These are phyloP conservation scores for Spongilla lacustris DNA, from an alignment of 37 sponge, comb jelly and placozoan species.

Conservation along the genomic window DNA sequence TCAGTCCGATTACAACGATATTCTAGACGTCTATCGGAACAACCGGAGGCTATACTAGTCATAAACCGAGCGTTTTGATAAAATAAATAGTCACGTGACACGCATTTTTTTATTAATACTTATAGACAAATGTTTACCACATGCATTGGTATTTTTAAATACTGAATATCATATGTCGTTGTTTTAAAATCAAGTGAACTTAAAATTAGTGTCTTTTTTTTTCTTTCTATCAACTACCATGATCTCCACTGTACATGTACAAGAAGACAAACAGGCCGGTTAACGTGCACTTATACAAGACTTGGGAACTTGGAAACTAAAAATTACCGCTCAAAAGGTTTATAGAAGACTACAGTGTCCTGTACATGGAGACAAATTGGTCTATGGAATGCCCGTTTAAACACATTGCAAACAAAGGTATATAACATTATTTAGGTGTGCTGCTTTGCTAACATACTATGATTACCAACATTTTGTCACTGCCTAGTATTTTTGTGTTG, in stretches of 20 bases:
- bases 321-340: neutral
- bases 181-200: too few relatives aligned
- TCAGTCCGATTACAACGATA: neutral
- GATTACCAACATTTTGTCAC: neutral
- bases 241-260: neutral
- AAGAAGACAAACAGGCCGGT: neutral
- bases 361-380: neutral
- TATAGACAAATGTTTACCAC: too few relatives aligned
- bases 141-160: too few relatives aligned
- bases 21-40: too few relatives aligned
- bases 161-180: too few relatives aligned
- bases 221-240: too few relatives aligned
- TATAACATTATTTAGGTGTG: neutral
- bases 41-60: too few relatives aligned
- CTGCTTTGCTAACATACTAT: neutral
- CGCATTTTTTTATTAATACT: too few relatives aligned
- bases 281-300: neutral
- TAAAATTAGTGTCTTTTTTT: too few relatives aligned
- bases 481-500: neutral
- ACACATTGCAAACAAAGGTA: neutral
- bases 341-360: too few relatives aligned
- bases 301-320: neutral
- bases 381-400: neutral
- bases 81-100: too few relatives aligned
- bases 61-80: too few relatives aligned